Conservation (phyloP, 2,888 invertebrate genomes). For the Alloscopus bannaensis region DNA sequence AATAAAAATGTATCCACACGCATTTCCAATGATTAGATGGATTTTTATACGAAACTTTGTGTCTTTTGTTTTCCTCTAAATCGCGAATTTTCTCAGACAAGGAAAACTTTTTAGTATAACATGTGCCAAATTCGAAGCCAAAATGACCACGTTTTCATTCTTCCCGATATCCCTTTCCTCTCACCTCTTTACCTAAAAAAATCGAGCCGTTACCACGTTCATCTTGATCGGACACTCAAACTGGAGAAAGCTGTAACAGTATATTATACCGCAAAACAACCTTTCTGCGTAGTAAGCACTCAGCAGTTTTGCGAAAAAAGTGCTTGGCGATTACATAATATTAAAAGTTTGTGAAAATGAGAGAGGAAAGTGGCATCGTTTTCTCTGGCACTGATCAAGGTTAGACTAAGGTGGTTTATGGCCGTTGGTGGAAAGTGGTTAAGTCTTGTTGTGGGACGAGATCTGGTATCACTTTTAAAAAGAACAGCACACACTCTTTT, state of each 20-base stretch:
- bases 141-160: too few relatives aligned
- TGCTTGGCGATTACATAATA: background rate
- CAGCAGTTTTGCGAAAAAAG: background rate
- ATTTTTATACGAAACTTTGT: too few relatives aligned
- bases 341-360: background rate
- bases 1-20: too few relatives aligned
- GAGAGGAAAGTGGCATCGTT: background rate
- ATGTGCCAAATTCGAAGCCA: background rate
- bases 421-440: background rate
- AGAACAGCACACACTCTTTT: slow-evolving; percentile 6
- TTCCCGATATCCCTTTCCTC: too few relatives aligned
- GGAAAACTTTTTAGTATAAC: background rate
- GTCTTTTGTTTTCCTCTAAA: too few relatives aligned
- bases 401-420: background rate
- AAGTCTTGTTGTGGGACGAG: background rate
- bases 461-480: background rate
- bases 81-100: background rate
- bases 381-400: background rate
- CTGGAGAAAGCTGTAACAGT: background rate
- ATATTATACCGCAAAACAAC: slow-evolving; percentile 26
- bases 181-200: slow-evolving; percentile 11
- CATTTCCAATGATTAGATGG: too few relatives aligned
- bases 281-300: background rate
- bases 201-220: slow-evolving; percentile 55
- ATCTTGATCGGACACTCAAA: slow-evolving; percentile 27